Conservation (phyloP, 1,140 invertebrate genomes). For the Trichomalopsis sarcophagae region DNA sequence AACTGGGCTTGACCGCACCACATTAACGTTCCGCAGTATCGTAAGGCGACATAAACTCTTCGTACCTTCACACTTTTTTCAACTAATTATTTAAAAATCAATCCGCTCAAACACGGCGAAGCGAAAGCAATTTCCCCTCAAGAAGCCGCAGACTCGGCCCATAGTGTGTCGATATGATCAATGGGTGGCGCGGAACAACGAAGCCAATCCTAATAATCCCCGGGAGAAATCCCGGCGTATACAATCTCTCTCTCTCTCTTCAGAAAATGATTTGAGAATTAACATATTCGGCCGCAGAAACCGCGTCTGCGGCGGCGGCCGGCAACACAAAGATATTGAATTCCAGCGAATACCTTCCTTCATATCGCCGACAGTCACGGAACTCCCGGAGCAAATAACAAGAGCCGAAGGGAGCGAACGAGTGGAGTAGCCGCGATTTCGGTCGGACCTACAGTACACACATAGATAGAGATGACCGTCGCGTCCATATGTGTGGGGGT, state of each 20-base stretch:
- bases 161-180: constrained; percentile 27
- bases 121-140: neutral
- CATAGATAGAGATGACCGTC: neutral
- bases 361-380: constrained; percentile 40
- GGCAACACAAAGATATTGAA: constrained; percentile 47
- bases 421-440: constrained; percentile 19
- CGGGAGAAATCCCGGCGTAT: constrained; percentile 20
- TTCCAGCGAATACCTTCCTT: constrained; percentile 10
- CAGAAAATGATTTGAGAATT: constrained; percentile 24
- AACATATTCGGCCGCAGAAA: constrained; percentile 36
- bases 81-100: neutral
- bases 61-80: too few relatives aligned
- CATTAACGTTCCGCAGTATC: neutral
- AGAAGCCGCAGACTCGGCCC: neutral
- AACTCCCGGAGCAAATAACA: neutral
- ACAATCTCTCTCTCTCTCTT: neutral
- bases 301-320: neutral
- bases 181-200: neutral
- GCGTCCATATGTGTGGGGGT: neutral
- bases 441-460: neutral
- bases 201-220: constrained; percentile 38
- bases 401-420: neutral
- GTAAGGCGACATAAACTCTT: neutral
- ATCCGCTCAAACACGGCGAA: neutral
- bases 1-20: neutral